Evolutionary conservation across 2,888 invertebrate species (phyloP).

Genomic region (Zeuzera pyrina): DNA sequence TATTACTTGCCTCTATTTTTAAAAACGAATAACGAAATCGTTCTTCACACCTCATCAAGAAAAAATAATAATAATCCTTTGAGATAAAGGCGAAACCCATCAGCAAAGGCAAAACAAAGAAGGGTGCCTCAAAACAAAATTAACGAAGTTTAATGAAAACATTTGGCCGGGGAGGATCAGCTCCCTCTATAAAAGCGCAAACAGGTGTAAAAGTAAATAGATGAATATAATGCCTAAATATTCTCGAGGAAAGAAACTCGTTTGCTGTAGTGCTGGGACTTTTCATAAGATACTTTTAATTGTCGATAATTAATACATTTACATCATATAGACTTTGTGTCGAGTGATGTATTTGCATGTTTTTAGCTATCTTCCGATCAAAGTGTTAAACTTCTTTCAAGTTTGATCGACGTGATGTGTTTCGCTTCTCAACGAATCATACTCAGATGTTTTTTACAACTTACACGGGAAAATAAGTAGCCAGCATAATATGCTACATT

Average conservation of each 20-base stretch:
- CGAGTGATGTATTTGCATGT: no score
- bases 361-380: no score
- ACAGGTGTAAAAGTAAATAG: slow-evolving; percentile 42
- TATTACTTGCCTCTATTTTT: no score
- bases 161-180: slow-evolving; percentile 24
- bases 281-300: slow-evolving; percentile 9
- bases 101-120: slow-evolving; percentile 16
- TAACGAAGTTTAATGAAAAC: slow-evolving; percentile 63
- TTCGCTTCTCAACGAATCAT: no score
- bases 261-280: slow-evolving; percentile 13
- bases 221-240: slow-evolving; percentile 27
- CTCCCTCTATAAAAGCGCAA: slow-evolving; percentile 22
- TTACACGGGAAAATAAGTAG: no score
- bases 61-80: slow-evolving; percentile 30
- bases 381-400: no score
- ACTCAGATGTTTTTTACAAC: no score
- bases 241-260: slow-evolving; percentile 11
- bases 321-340: no score
- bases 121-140: slow-evolving; percentile 29
- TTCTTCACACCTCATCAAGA: slow-evolving; percentile 24
- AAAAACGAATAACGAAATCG: no score
- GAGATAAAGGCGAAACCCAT: slow-evolving; percentile 9
- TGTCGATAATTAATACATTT: no score
- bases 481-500: no score
- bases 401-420: no score